Conservation (phyloP, 2,888 invertebrate species). For the Tetropium fuscum region DNA sequence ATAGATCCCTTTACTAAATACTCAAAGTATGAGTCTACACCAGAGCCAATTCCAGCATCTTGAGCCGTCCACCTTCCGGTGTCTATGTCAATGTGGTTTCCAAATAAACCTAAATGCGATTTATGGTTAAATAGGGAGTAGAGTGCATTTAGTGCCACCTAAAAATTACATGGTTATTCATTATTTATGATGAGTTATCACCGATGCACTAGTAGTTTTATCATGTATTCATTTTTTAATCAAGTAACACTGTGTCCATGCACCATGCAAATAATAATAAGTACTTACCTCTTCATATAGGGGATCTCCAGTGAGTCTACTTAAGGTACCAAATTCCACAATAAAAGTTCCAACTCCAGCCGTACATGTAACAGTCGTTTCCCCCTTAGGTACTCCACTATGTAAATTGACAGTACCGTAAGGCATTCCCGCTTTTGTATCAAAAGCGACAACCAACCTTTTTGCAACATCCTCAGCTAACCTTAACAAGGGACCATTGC, state of each 20-base stretch:
- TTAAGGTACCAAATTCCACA: conserved; percentile 95
- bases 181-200: too few relatives aligned
- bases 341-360: conserved; percentile 98
- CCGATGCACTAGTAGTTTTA: too few relatives aligned
- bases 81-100: conserved; percentile 96
- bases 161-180: conserved; percentile 44
- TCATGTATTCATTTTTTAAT: too few relatives aligned
- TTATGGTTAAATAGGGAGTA: conserved; percentile 88
- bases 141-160: conserved; percentile 92
- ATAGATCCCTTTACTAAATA: conserved; percentile 97
- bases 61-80: conserved; percentile 97
- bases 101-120: conserved; percentile 90
- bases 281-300: conserved; percentile 91
- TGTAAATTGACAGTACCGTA: conserved; percentile 96
- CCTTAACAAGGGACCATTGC: conserved; percentile 91
- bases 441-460: conserved; percentile 89
- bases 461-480: conserved; percentile 96
- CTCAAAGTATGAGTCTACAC: conserved; percentile 98
- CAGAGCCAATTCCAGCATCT: conserved; percentile 97
- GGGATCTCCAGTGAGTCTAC: conserved; percentile 92
- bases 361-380: conserved; percentile 97
- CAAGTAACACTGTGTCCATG: too few relatives aligned
- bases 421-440: conserved; percentile 95
- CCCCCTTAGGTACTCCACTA: conserved; percentile 92
- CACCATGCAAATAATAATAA: too few relatives aligned